Percentiles rank a stretch among this genome's conserved stretches.
Evolutionary conservation across 2,888 invertebrate genomes (phyloP).

Genomic region (Cheilosia pagana): DNA sequence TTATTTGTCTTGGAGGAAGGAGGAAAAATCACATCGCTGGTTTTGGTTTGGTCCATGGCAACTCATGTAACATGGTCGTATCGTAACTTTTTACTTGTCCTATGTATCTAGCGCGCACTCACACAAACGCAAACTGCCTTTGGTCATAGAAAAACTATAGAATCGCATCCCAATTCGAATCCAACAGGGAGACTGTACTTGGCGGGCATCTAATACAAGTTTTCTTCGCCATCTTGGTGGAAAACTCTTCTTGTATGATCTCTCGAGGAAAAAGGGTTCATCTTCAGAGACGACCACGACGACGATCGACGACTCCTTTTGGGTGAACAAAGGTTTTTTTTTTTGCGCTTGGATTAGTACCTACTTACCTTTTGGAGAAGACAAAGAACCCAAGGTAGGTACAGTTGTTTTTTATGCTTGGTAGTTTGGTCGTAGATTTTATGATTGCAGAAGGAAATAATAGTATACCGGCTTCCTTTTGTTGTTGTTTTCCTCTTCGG

Average conservation of each 20-base stretch:
- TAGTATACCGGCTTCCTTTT: conserved; percentile 70
- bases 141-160: conserved; percentile 42
- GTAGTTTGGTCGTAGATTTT: conserved; percentile 71
- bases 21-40: conserved; percentile 59
- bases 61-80: conserved; percentile 53
- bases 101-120: conserved; percentile 40
- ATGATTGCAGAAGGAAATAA: conserved; percentile 69
- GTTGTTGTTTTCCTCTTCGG: conserved; percentile 40
- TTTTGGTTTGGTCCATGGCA: conserved; percentile 51
- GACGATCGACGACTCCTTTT: conserved; percentile 49
- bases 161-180: conserved; percentile 40
- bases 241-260: conserved; percentile 63
- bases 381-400: conserved; percentile 68
- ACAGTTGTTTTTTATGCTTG: conserved; percentile 70
- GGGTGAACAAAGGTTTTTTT: conserved; percentile 11
- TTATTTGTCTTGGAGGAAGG: conserved; percentile 43
- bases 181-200: conserved; percentile 72
- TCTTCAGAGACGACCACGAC: conserved; percentile 27
- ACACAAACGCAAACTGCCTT: conserved; percentile 1
- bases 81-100: conserved; percentile 55
- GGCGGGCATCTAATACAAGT: conserved; percentile 68
- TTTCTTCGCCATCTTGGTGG: conserved; percentile 45
- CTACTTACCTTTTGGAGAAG: conserved; percentile 51
- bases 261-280: conserved; percentile 65
- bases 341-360: conserved; percentile 32